Conservation (phyloP, 2,113 vertebrate species). For the Laterallus jamaicensis region DNA sequence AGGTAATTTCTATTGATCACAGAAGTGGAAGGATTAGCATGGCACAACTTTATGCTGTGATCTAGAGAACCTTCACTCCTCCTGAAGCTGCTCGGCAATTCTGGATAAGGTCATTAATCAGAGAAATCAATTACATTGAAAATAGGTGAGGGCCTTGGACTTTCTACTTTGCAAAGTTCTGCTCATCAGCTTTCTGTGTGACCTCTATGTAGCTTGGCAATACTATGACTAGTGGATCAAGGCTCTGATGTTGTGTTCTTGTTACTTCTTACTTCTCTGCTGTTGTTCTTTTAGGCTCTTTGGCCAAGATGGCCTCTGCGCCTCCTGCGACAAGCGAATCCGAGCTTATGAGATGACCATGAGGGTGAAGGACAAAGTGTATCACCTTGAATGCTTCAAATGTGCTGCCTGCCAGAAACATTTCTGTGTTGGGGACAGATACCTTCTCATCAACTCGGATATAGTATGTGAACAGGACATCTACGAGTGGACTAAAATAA, state of each 20-base stretch:
- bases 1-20: background rate
- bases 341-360: conserved; percentile 99
- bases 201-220: background rate
- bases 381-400: conserved; percentile 99
- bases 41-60: background rate
- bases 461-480: conserved; percentile 99
- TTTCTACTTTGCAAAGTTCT: background rate
- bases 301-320: conserved; percentile 95
- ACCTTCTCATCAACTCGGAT: conserved; percentile 98
- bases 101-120: background rate
- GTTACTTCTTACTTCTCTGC: background rate
- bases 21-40: background rate
- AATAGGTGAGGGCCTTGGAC: background rate
- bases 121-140: background rate
- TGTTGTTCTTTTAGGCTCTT: conserved; percentile 84
- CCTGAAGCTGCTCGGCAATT: background rate
- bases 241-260: background rate
- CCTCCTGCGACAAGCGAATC: conserved; percentile 97
- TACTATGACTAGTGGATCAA: background rate
- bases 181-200: background rate
- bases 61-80: background rate
- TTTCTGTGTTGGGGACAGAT: conserved; percentile 98
- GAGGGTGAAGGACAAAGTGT: conserved; percentile 98
- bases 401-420: conserved; percentile 98
- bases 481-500: conserved; percentile 98